Conservation (phyloP, 2,797 vertebrate genomes). For the Fistularia tabacaria region DNA sequence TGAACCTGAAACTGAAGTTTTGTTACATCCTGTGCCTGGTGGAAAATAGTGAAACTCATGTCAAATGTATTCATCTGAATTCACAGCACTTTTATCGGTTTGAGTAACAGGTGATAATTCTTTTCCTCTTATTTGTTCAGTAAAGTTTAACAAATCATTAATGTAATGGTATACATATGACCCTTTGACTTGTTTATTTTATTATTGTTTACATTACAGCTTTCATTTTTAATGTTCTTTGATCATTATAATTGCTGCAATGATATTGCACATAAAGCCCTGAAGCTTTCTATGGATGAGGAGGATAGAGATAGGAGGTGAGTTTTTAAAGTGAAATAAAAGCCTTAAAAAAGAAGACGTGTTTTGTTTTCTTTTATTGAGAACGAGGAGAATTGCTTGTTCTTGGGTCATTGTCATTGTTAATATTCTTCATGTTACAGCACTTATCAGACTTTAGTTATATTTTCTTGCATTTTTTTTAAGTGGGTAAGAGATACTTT, state of each 20-base stretch:
- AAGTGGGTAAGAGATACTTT: too few species aligned
- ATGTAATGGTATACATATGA: conserved; percentile 28
- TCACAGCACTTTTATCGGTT: conserved; percentile 63
- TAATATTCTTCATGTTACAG: neutral
- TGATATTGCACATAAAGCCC: conserved; percentile 72
- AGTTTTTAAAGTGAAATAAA: conserved; percentile 75
- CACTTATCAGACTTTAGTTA: too few species aligned
- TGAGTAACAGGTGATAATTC: conserved; percentile 45
- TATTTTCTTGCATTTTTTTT: too few species aligned
- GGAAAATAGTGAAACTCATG: conserved; percentile 54
- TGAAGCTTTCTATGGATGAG: conserved; percentile 63
- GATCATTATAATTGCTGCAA: conserved; percentile 58
- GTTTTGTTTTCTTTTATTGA: neutral
- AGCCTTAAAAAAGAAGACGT: conserved; percentile 58
- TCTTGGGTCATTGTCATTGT: neutral
- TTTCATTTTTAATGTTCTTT: conserved; percentile 47
- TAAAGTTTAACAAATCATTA: conserved; percentile 31
- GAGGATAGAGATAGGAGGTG: conserved; percentile 50
- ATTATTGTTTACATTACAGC: conserved; percentile 56
- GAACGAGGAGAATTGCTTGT: neutral
- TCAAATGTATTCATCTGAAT: conserved; percentile 58
- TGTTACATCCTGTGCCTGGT: conserved; percentile 71
- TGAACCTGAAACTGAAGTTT: conserved; percentile 50
- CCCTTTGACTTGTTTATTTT: conserved; percentile 45
- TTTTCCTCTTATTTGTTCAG: conserved; percentile 26